These are phyloP conservation scores for Ardeotis arabs DNA, from an alignment of 2,113 vertebrate genomes.

Conservation along the genomic window DNA sequence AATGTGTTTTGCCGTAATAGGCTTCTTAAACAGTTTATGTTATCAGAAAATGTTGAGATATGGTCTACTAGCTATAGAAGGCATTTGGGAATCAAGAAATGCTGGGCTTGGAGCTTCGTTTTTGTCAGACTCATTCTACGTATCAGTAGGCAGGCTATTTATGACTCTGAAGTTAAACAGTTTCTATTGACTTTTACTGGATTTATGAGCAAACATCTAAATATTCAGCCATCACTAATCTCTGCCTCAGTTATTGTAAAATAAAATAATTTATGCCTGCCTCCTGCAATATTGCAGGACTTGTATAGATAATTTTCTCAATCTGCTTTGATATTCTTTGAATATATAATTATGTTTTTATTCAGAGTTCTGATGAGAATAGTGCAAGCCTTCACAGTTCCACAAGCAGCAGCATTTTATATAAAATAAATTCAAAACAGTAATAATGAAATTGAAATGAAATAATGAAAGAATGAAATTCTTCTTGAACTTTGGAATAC, in stretches of 20 bases:
- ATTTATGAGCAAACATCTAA: not conserved
- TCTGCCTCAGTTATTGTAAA: not conserved
- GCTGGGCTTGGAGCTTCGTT: not conserved
- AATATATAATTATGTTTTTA: not conserved
- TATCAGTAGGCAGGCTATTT: not conserved
- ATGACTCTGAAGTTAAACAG: not conserved
- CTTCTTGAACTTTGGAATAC: not conserved
- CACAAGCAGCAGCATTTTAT: not conserved
- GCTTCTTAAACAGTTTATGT: not conserved
- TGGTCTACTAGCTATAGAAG: not conserved
- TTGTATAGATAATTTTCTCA: not conserved
- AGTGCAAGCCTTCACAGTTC: not conserved
- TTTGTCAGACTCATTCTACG: not conserved
- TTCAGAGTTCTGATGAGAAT: not conserved
- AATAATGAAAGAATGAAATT: conserved; percentile 13
- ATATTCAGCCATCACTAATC: not conserved
- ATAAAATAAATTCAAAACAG: not conserved
- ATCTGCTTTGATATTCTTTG: not conserved
- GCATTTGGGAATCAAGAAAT: not conserved
- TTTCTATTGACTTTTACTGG: not conserved
- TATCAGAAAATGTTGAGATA: not conserved
- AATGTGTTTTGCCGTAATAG: not conserved
- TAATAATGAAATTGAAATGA: not conserved
- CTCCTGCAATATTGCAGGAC: not conserved
- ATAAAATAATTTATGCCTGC: not conserved